phyloP scores from a whole-genome alignment of 1,140 invertebrate species.

The Drosophila parvula region DNA sequence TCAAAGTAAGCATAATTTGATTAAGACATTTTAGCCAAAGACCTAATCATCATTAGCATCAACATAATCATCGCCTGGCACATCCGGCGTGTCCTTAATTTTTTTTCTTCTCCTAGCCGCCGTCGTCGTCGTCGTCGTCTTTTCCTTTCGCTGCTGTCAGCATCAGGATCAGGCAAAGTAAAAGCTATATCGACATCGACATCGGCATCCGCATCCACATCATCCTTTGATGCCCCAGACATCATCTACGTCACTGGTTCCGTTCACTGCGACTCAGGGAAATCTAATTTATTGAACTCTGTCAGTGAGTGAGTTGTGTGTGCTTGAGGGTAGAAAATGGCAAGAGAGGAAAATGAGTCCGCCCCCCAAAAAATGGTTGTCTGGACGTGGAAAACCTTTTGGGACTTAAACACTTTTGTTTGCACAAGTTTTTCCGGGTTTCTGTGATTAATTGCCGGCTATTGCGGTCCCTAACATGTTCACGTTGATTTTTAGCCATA shows the following conservation, averaged over 20 bases:
- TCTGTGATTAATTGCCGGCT: slow-evolving; percentile 72
- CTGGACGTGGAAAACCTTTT: slow-evolving; percentile 59
- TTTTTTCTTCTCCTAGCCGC: slow-evolving; percentile 6
- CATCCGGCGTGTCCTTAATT: slow-evolving; percentile 54
- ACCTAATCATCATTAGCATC: slow-evolving; percentile 82
- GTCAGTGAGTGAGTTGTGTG: slow-evolving; percentile 45
- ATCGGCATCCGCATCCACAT: slow-evolving; percentile 23
- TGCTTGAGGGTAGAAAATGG: slow-evolving; percentile 19
- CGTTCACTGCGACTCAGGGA: slow-evolving; percentile 35
- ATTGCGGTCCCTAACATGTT: slow-evolving; percentile 56
- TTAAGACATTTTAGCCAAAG: slow-evolving; percentile 83
- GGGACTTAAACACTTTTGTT: slow-evolving; percentile 74
- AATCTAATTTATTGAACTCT: slow-evolving; percentile 77
- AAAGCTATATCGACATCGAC: slow-evolving; percentile 13
- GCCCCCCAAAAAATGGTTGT: slow-evolving; percentile 24
- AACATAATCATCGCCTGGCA: slow-evolving; percentile 70
- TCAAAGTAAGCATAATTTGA: slow-evolving; percentile 83
- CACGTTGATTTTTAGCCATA: slow-evolving; percentile 72
- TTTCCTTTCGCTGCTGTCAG: slow-evolving; percentile 45
- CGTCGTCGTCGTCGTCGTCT: not conserved
- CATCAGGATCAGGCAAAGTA: slow-evolving; percentile 31
- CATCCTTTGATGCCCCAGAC: slow-evolving; percentile 68
- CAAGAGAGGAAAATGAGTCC: slow-evolving; percentile 15
- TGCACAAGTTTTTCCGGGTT: slow-evolving; percentile 69
- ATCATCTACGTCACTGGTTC: slow-evolving; percentile 69